Conservation (phyloP, 2,888 invertebrate species). For the Leptopilina drosophilae region DNA sequence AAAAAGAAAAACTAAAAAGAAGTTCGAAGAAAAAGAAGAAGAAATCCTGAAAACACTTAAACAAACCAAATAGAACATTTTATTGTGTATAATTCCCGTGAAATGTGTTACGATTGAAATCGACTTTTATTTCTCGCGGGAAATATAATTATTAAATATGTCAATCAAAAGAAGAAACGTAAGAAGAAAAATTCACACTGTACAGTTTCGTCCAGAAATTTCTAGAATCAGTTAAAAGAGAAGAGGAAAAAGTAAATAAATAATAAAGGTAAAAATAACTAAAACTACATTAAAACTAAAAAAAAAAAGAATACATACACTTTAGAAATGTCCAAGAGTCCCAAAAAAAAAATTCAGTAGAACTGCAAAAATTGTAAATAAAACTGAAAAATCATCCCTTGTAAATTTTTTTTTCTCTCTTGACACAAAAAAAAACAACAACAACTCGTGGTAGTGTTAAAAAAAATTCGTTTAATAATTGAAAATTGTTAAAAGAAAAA, state of each 20-base stretch:
- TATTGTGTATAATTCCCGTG: background rate
- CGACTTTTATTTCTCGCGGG: background rate
- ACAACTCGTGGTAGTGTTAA: no score
- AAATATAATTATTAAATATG: background rate
- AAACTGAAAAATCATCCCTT: background rate
- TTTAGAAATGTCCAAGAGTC: background rate
- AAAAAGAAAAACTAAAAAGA: background rate
- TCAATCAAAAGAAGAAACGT: slow-evolving; percentile 1
- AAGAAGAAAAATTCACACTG: slow-evolving; percentile 29
- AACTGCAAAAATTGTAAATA: slow-evolving; percentile 1
- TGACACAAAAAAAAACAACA: no score
- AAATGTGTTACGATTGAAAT: no score
- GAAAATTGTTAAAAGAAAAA: no score
- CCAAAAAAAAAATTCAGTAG: background rate
- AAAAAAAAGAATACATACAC: background rate
- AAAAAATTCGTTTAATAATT: no score
- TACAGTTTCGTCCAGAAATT: slow-evolving; percentile 13
- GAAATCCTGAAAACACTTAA: background rate
- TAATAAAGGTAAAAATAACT: background rate
- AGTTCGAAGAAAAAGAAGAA: background rate
- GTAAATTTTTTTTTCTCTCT: background rate
- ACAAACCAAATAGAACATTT: slow-evolving; percentile 20
- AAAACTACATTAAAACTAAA: background rate
- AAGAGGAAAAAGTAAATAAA: background rate
- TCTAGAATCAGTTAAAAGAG: slow-evolving; percentile 8